These are phyloP conservation scores for Hipposideros larvatus DNA, from an alignment of 2,797 vertebrate genomes.

Conservation along the genomic window DNA sequence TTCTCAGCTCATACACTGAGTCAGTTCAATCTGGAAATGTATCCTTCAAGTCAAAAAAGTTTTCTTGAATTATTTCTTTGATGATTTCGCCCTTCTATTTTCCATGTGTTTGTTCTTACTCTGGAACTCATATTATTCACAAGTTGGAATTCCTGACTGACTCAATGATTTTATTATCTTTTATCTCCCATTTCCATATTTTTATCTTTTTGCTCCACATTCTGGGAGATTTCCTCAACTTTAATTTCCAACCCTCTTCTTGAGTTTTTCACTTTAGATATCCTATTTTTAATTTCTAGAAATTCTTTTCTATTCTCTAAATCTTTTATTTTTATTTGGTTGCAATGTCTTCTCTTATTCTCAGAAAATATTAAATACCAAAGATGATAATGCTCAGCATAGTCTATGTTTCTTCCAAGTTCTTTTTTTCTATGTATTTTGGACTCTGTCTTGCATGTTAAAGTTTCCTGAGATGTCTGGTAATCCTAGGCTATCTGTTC, in stretches of 20 bases:
- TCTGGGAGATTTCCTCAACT: slow-evolving; percentile 13
- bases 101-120: slow-evolving; percentile 28
- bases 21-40: background rate
- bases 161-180: background rate
- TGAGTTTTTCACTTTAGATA: slow-evolving; percentile 46
- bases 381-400: background rate
- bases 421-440: slow-evolving; percentile 31
- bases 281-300: slow-evolving; percentile 42
- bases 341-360: slow-evolving; percentile 49
- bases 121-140: background rate
- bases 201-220: background rate
- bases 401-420: slow-evolving; percentile 35
- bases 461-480: slow-evolving; percentile 1
- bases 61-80: slow-evolving; percentile 44
- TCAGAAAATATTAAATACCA: slow-evolving; percentile 60
- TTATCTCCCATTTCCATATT: background rate
- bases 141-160: background rate
- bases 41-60: background rate
- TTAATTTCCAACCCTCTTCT: background rate
- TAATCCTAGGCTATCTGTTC: background rate
- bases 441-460: background rate
- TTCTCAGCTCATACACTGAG: background rate
- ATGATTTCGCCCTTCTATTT: slow-evolving; percentile 9
- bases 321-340: slow-evolving; percentile 46
- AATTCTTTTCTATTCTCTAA: background rate